Conservation (phyloP, 2,888 invertebrate species). For the Hydrotaea diabolus region DNA sequence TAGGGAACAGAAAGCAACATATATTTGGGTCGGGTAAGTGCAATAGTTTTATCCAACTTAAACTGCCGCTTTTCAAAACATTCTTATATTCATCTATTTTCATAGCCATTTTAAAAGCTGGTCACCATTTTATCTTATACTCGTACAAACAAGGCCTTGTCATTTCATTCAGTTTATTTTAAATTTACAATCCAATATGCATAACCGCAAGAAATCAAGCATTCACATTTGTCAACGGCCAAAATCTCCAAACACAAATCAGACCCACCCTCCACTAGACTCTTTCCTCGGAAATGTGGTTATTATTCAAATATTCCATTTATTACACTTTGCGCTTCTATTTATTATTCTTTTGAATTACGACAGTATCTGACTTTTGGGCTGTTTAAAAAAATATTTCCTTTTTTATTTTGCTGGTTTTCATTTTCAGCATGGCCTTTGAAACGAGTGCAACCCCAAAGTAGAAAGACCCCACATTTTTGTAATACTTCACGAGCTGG, state of each 20-base stretch:
- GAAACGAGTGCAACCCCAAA: not conserved
- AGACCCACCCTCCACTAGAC: not conserved
- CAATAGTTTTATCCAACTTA: too few species aligned
- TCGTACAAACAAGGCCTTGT: too few species aligned
- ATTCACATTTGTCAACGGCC: not conserved
- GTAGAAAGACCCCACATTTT: not conserved
- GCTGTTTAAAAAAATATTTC: not conserved
- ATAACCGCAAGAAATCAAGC: too few species aligned
- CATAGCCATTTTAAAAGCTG: too few species aligned
- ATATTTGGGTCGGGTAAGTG: too few species aligned
- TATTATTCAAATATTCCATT: constrained; percentile 23
- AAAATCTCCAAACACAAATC: not conserved
- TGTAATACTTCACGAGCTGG: constrained; percentile 27
- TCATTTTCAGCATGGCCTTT: not conserved
- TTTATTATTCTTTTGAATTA: constrained; percentile 1
- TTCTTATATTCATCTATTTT: too few species aligned
- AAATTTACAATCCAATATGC: too few species aligned
- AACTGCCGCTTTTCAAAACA: too few species aligned
- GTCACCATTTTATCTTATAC: too few species aligned
- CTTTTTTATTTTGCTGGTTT: not conserved
- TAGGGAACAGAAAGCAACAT: too few species aligned
- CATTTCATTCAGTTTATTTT: too few species aligned
- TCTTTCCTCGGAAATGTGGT: not conserved
- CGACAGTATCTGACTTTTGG: not conserved
- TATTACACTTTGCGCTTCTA: not conserved